Evolutionary conservation across 2,797 vertebrate genomes (phyloP).

Genomic region (Squalus acanthias): DNA sequence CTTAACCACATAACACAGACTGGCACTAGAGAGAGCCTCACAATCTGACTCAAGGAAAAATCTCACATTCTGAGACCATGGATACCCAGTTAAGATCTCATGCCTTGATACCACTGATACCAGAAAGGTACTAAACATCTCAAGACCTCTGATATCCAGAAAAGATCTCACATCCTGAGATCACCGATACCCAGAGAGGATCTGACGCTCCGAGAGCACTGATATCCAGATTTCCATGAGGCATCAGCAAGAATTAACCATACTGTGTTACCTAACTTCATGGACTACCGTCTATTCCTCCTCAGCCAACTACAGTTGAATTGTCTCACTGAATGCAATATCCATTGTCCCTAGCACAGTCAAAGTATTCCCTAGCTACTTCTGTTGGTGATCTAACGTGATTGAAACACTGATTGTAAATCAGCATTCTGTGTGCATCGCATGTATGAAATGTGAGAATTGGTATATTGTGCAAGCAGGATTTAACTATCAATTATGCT

Average conservation of each 20-base stretch:
- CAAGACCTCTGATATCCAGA: neutral
- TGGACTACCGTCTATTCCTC: neutral
- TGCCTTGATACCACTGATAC: neutral
- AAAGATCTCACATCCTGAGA: neutral
- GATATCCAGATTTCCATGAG: neutral
- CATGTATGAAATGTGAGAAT: neutral
- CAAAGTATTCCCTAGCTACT: neutral
- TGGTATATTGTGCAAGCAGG: neutral
- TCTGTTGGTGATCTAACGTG: neutral
- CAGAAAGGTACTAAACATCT: neutral
- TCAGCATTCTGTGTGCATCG: neutral
- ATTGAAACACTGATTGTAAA: neutral
- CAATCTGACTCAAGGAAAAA: neutral
- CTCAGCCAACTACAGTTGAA: neutral
- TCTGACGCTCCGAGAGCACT: neutral
- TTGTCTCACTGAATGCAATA: neutral
- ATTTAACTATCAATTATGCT: constrained; percentile 6
- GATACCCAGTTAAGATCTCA: neutral
- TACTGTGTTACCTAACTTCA: neutral
- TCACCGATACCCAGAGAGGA: neutral
- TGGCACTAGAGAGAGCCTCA: neutral
- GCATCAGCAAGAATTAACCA: neutral
- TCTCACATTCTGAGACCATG: neutral
- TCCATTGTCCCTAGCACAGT: neutral
- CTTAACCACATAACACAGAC: neutral